These are phyloP conservation scores for Clarias magur DNA, from an alignment of 2,113 vertebrate species.

Conservation along the genomic window DNA sequence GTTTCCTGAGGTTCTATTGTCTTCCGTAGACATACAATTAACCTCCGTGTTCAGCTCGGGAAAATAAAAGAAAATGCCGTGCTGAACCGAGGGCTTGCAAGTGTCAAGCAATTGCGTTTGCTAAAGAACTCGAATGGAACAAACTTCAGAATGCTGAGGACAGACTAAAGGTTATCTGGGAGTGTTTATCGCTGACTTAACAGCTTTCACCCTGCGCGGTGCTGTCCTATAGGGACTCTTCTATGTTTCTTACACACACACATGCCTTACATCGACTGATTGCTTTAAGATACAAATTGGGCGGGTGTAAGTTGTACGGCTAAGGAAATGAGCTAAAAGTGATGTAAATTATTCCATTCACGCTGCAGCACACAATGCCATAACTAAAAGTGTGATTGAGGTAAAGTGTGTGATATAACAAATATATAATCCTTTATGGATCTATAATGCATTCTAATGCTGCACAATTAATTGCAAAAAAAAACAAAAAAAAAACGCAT, in stretches of 20 bases:
- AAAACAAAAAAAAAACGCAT: too few relatives aligned
- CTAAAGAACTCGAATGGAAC: constrained; percentile 39
- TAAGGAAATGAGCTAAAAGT: neutral
- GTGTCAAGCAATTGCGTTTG: constrained; percentile 12
- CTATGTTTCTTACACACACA: neutral
- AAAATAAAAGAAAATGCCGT: constrained; percentile 67
- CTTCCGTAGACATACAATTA: constrained; percentile 65
- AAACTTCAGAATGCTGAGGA: constrained; percentile 58
- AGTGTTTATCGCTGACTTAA: constrained; percentile 70
- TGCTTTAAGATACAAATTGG: neutral
- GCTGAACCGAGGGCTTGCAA: constrained; percentile 64
- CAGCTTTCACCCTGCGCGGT: constrained; percentile 61
- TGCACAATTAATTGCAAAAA: too few relatives aligned
- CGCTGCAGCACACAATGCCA: neutral
- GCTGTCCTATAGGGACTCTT: neutral
- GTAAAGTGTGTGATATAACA: neutral
- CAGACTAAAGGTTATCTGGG: constrained; percentile 68
- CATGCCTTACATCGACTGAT: neutral
- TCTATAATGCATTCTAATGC: too few relatives aligned
- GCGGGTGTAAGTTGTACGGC: neutral
- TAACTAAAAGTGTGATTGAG: neutral
- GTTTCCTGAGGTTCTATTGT: constrained; percentile 56
- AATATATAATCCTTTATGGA: neutral
- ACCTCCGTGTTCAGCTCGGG: constrained; percentile 67
- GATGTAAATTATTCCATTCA: neutral